phyloP scores from a whole-genome alignment of 2,888 invertebrate species.

The Mystacides longicornis region DNA sequence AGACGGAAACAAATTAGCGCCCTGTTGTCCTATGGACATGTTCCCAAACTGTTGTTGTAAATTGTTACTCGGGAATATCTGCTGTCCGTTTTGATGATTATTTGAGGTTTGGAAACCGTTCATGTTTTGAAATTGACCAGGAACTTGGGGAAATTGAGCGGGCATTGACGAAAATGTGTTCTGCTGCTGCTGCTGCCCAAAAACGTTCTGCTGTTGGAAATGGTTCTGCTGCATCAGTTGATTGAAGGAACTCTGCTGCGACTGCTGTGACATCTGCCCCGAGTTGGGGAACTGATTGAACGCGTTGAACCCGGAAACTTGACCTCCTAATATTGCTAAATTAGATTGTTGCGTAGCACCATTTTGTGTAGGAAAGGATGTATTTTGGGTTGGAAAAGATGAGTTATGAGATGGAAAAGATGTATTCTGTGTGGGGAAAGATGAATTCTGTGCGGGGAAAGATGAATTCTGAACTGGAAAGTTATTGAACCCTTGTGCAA shows the following conservation, averaged over 20 bases:
- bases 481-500: constrained; percentile 5
- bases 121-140: constrained; percentile 18
- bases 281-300: constrained; percentile 18
- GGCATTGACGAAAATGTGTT: constrained; percentile 6
- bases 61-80: constrained; percentile 14
- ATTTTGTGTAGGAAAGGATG: constrained; percentile 4
- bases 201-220: constrained; percentile 5
- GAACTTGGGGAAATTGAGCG: constrained; percentile 7
- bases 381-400: constrained; percentile 16
- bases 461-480: constrained; percentile 13
- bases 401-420: no score
- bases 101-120: constrained; percentile 17
- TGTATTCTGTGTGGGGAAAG: constrained; percentile 6
- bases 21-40: constrained; percentile 18
- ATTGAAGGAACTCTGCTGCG: constrained; percentile 15
- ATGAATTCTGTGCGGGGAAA: constrained; percentile 1
- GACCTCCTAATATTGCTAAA: neutral
- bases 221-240: constrained; percentile 16
- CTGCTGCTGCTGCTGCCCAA: neutral
- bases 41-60: constrained; percentile 22
- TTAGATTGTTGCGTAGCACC: constrained; percentile 3
- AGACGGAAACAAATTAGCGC: constrained; percentile 5
- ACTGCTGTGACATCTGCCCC: constrained; percentile 4
- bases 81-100: constrained; percentile 7
- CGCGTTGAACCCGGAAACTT: neutral